Base-by-base conservation (phyloP, 2,797 vertebrate genomes). In the Danio choprae region DNA sequence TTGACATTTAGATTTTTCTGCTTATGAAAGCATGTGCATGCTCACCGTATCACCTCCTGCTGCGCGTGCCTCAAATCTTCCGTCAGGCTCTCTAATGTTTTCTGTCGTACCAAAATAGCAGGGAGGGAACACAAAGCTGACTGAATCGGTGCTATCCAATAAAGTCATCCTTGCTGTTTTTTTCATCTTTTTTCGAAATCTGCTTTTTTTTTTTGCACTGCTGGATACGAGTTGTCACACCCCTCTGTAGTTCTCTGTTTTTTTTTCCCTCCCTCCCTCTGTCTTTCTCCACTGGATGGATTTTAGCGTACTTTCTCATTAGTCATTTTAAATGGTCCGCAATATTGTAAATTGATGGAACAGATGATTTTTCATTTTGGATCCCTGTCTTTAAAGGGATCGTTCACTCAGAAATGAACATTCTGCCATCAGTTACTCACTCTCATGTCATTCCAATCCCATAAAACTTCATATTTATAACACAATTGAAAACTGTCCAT, bases 321-420 rank as follows among this genome's bases (percentile, higher is more conserved):
- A 22, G 41, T 79, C 65, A 63, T 79, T 63, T 71, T 38, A 71
- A 79, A 71, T 69, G 9, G 43, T 59, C 75, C 46, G 18, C 63
- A 50, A 15, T 38, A 50, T 15, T 69, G 43, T 77, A 48, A 16
- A 69, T 48, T 59, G 64, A 68, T 48, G 64, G n/a, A 68, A 58
- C 20, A 38, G 51, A 68, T 58, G 51, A 67, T 77, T 44, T 75
- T 18, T 29, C 65, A 73, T 44, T 73, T 44, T 73, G 12, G 53
- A 41, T 70, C 68, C 36, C n/a, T 71, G 20, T 73, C 55, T 73
- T 46, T 53, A 70, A 69, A 53, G 48, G 22, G 16, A 38, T 46
- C 13, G 12, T 16, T 56, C 9, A 11, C 51, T 6, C 69, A 43
- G 18, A 71, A 22, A 71, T 22, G 7, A 29, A 29, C 29, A 29